Conservation (phyloP, 1,140 invertebrate species). For the Brachionus koreanus region DNA sequence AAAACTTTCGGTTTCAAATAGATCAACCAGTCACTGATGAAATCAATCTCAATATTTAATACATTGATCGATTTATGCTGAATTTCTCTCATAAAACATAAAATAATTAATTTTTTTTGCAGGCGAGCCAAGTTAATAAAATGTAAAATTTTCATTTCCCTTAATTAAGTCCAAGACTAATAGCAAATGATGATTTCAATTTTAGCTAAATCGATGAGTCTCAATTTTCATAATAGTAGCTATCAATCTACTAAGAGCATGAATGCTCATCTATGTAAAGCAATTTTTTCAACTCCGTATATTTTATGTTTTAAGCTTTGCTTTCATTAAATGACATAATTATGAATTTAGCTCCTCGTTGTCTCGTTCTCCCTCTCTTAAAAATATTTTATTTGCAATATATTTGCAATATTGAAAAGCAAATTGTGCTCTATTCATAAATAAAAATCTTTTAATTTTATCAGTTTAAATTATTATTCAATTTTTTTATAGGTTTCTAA, state of each 20-base stretch:
- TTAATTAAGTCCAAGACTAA: neutral
- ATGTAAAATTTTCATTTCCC: neutral
- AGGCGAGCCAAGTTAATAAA: neutral
- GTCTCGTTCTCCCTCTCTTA: neutral
- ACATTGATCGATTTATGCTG: neutral
- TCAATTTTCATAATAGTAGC: neutral
- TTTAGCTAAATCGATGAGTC: neutral
- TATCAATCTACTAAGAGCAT: neutral
- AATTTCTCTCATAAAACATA: neutral
- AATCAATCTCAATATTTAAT: neutral
- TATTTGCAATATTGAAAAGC: constrained; percentile 29
- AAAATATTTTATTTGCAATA: neutral
- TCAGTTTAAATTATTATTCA: neutral
- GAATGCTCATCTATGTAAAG: neutral
- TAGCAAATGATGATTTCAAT: neutral
- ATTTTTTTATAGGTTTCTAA: neutral
- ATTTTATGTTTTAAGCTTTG: neutral
- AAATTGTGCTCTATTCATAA: constrained; percentile 16
- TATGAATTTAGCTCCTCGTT: neutral
- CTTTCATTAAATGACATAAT: constrained; percentile 36
- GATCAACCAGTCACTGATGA: neutral
- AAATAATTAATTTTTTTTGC: neutral
- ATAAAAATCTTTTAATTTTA: neutral
- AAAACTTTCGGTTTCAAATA: neutral
- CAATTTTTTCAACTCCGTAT: constrained; percentile 2